Evolutionary conservation across 2,888 invertebrate genomes (phyloP), one percentile per base, ranked within the genome.

Genomic region (Phaedon cochleariae): DNA sequence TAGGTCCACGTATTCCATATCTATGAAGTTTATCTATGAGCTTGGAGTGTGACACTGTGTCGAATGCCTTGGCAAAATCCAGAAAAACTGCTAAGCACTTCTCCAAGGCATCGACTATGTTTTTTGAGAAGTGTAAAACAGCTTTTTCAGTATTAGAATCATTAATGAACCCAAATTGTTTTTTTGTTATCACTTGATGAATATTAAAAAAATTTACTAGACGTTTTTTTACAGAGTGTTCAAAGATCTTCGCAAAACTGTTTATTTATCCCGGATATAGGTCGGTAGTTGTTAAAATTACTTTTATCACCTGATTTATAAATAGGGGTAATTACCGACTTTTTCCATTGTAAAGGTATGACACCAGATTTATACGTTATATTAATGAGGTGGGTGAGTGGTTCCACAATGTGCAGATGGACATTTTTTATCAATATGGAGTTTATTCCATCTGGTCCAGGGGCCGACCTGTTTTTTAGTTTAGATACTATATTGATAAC

Each of bases 151-250:
- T 17, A 48, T 17, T 17, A 9, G 48, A 48, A 17, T 48, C 48
- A 48, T 48, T 48, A 17, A 48, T 48, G 48, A 48, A 48, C n/a
- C 48, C 18, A 17, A 48, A 48, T 48, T 17, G 48, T 48, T 48
- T 48, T 48, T 48, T 48, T 48, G 48, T 41, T 48, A 48, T 48
- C 18, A 48, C 15, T 48, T 48, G 48, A 48, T 48, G 48, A 48
- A 17, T 48, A 9, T 17, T 18, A 9, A 17, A 17, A 26, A 26
- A 26, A 26, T 26, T 26, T 26, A n/a, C n/a, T n/a, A n/a, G n/a
- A n/a, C n/a, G 26, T 26, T 48, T 48, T 48, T 48, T 48, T 48
- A 48, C 18, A 17, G 48, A 48, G 20, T 48, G n/a, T 48, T 48
- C 18, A n/a, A 48, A 26, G 7, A 26, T 26, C 26, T 26, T 26